Base-by-base conservation (phyloP, 1,140 invertebrate species). In the Pseudobourletiella spinata region DNA sequence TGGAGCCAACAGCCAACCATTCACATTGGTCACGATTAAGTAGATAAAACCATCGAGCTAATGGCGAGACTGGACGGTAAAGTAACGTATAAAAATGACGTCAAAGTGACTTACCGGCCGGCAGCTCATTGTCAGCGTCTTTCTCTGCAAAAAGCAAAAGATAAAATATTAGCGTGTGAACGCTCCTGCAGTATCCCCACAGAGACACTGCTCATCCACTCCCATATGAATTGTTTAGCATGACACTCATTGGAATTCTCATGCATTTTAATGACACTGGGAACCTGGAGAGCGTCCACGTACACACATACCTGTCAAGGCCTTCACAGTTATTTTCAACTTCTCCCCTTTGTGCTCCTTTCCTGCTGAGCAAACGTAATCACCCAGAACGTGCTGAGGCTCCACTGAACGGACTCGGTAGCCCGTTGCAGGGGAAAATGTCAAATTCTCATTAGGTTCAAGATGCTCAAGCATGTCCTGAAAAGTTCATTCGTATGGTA, bases 291-390 rank as follows among this genome's bases (percentile, higher is more conserved):
- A 39, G n/a, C 8, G 8, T 39, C 8, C 32, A 39, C n/a, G n/a
- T n/a, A 39, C n/a, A 24, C 6, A 50, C 18, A 11, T 25, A 42
- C n/a, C 25, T 11, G 20, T 6, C 30, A 32, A 39, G 35, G 35
- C 3, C n/a, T 46, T n/a, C 22, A 44, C 56, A 3, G n/a, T 32
- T 46, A 62, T 56, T 4, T 26, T 28, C 11, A 62, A 25, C 22
- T 46, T 55, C 24, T 62, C 60, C 18, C n/a, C 8, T 35, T 24
- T n/a, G 16, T 57, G 25, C 2, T 57, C 43, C 16, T 56, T 44
- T 44, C 46, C 26, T n/a, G n/a, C 26, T 18, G 48, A 25, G 28
- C 60, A 62, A 44, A 29, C 48, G 39, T 62, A 62, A 39, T 44
- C 48, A 6, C 30, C 60, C 28, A 42, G 22, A 20, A 52, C 25